Conservation (phyloP, 2,888 invertebrate species). For the Dorcus parallelipipedus region DNA sequence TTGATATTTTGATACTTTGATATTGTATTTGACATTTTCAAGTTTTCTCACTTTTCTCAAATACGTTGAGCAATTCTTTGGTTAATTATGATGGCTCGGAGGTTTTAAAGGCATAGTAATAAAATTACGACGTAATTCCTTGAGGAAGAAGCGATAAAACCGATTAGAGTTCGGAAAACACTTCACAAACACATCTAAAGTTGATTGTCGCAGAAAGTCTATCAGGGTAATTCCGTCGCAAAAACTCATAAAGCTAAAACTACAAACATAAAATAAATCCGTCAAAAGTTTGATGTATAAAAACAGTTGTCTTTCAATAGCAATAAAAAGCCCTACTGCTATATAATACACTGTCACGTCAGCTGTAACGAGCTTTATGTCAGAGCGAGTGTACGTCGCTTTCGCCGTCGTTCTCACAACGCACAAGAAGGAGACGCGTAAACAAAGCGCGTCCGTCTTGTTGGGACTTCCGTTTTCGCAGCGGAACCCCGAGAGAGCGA, state of each 20-base stretch:
- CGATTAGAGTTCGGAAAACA: conserved; percentile 1
- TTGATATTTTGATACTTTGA: no score
- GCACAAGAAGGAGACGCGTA: conserved; percentile 12
- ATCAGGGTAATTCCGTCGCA: background rate
- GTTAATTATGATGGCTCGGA: no score
- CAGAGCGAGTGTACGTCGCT: conserved; percentile 21
- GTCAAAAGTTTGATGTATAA: conserved; percentile 39
- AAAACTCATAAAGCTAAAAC: conserved; percentile 1
- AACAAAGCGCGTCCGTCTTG: conserved; percentile 5
- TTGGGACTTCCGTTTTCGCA: conserved; percentile 18
- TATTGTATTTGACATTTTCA: no score
- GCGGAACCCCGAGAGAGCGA: conserved; percentile 32
- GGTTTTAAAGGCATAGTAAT: no score
- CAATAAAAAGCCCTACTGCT: conserved; percentile 33
- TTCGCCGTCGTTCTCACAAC: conserved; percentile 17
- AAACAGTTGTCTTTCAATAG: conserved; percentile 39
- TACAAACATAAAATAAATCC: conserved; percentile 29
- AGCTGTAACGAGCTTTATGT: conserved; percentile 22
- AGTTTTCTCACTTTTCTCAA: no score
- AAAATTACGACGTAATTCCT: no score
- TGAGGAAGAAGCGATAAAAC: background rate
- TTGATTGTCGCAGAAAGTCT: background rate
- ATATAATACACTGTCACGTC: conserved; percentile 37
- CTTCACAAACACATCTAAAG: background rate
- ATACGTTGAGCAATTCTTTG: no score